Evolutionary conservation across 1,140 invertebrate species (phyloP).

Genomic region (Megalonaias nervosa): DNA sequence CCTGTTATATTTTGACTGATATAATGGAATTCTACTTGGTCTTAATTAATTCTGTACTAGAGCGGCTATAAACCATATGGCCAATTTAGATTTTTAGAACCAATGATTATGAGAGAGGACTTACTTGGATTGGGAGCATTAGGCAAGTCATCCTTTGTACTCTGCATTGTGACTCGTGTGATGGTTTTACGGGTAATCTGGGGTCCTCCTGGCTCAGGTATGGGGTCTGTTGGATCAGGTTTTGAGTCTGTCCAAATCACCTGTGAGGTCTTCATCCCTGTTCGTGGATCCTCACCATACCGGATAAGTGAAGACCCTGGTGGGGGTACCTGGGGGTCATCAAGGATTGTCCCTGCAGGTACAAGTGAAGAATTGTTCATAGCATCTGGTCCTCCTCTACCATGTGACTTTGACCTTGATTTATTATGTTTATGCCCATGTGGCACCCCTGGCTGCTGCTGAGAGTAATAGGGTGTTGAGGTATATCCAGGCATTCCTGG

Average conservation of each 20-base stretch:
- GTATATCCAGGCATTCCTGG: constrained; percentile 12
- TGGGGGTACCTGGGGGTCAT: constrained; percentile 24
- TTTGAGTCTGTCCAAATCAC: constrained; percentile 29
- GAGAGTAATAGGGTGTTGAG: constrained; percentile 24
- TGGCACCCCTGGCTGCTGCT: neutral
- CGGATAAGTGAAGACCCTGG: constrained; percentile 28
- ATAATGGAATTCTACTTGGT: too few species aligned
- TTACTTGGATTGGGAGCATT: constrained; percentile 34
- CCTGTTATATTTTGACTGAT: too few species aligned
- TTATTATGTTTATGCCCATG: neutral
- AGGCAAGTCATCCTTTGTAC: constrained; percentile 30
- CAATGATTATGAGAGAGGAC: neutral
- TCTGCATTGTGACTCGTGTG: constrained; percentile 27
- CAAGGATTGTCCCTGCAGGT: constrained; percentile 34
- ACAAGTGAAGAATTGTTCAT: constrained; percentile 14
- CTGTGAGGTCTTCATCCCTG: constrained; percentile 31
- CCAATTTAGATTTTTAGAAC: too few species aligned
- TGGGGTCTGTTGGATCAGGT: constrained; percentile 28
- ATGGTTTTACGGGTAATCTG: constrained; percentile 35
- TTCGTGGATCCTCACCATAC: constrained; percentile 32
- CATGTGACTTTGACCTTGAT: neutral
- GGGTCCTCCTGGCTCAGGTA: constrained; percentile 17
- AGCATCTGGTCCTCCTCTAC: constrained; percentile 3
- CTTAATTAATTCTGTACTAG: too few species aligned
- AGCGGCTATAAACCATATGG: too few species aligned